Evolutionary conservation across 2,888 invertebrate genomes (phyloP).

Genomic region (Drosophila neotestacea): DNA sequence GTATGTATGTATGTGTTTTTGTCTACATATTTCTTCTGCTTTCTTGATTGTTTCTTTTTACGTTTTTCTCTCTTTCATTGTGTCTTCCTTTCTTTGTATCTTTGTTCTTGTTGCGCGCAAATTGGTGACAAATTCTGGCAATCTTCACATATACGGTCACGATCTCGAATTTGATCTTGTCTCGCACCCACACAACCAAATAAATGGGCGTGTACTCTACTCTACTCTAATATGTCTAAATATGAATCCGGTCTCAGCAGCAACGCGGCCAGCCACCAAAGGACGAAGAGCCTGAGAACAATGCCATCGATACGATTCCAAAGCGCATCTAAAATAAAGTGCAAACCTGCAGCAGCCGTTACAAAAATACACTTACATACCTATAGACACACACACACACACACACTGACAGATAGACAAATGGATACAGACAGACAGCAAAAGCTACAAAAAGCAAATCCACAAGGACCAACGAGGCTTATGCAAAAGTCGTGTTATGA

Average conservation of each 20-base stretch:
- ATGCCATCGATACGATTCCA: slow-evolving; percentile 80
- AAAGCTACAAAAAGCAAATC: neutral
- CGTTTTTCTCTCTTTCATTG: slow-evolving; percentile 61
- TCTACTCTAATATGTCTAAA: neutral
- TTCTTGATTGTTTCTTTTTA: slow-evolving; percentile 62
- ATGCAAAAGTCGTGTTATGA: neutral
- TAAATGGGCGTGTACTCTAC: neutral
- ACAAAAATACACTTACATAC: slow-evolving; percentile 31
- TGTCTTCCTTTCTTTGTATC: slow-evolving; percentile 58
- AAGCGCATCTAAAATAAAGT: slow-evolving; percentile 70
- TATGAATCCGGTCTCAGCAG: slow-evolving; percentile 40
- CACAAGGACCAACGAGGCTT: no score
- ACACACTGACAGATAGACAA: slow-evolving; percentile 6
- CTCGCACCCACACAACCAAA: neutral
- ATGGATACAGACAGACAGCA: slow-evolving; percentile 1
- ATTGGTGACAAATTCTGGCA: slow-evolving; percentile 52
- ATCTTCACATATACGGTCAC: slow-evolving; percentile 41
- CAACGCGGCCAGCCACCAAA: slow-evolving; percentile 83
- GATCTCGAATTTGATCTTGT: slow-evolving; percentile 10
- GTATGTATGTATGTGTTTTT: slow-evolving; percentile 21
- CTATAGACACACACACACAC: slow-evolving; percentile 25
- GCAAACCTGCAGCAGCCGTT: slow-evolving; percentile 45
- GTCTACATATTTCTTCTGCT: slow-evolving; percentile 46
- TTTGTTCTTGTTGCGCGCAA: slow-evolving; percentile 53
- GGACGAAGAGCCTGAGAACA: slow-evolving; percentile 84